Conservation (phyloP, 2,113 vertebrate species). For the Ophthalmolycus amberensis region DNA sequence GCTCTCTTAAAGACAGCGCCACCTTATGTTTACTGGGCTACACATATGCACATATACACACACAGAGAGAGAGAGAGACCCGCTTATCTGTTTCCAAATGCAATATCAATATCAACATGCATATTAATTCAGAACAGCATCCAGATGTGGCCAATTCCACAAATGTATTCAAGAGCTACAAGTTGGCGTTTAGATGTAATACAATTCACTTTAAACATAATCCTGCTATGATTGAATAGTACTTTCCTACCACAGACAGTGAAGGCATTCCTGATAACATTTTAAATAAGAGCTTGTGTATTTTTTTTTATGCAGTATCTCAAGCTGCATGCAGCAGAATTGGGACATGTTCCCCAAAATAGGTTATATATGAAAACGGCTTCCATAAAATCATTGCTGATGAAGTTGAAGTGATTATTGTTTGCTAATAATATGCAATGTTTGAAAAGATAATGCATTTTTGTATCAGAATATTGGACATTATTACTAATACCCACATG, state of each 20-base stretch:
- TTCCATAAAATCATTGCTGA: neutral
- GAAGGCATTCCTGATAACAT: neutral
- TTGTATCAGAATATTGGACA: constrained; percentile 6
- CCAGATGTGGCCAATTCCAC: neutral
- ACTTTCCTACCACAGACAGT: neutral
- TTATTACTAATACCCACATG: neutral
- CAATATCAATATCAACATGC: constrained; percentile 53
- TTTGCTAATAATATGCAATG: no score
- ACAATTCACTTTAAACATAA: constrained; percentile 4
- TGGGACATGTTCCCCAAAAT: neutral
- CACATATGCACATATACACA: constrained; percentile 34
- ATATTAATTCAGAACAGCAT: constrained; percentile 42
- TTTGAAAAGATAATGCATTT: neutral
- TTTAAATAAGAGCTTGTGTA: neutral
- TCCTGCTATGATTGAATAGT: neutral
- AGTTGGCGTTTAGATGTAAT: neutral
- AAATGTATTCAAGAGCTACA: constrained; percentile 9
- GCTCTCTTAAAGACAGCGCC: constrained; percentile 80
- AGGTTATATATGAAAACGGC: neutral
- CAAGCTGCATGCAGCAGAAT: neutral
- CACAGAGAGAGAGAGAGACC: constrained; percentile 22
- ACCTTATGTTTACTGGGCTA: constrained; percentile 76
- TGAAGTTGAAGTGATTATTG: neutral
- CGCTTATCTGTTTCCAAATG: constrained; percentile 71
- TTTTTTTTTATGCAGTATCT: neutral